Evolutionary conservation across 2,888 invertebrate species (phyloP), one percentile per base, ranked within the genome.

Genomic region (Agrotis clavis): DNA sequence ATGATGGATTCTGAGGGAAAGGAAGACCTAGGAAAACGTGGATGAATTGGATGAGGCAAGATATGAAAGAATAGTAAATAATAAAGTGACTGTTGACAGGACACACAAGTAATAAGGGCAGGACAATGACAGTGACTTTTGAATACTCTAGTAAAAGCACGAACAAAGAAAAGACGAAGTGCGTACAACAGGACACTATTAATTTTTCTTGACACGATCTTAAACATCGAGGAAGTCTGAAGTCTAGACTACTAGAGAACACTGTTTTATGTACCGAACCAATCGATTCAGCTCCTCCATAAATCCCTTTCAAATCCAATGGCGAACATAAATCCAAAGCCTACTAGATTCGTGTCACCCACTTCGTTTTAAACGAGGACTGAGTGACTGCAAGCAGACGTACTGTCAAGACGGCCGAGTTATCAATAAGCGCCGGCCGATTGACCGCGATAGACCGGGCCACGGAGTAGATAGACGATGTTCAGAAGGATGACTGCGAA

Each of bases 381-480:
- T 80, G 65, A 65, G 48, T 79, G 65, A 51, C 59, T 74, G 63
- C 74, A 67, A 59, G 67, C 54, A 67, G 83, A 73, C 73, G 57
- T 73, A 74, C 80, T 74, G 83, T 73, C 80, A 80, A 68, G 72
- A 48, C 76, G 75, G 54, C 75, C 84, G 82, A 82, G 77, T 82
- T 86, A 79, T 85, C 85, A 75, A 74, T 84, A 69, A 74, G 56
- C 80, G 64, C 70, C 80, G 83, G 65, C 81, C 81, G 81, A 65
- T 68, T 80, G 80, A 80, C 80, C 83, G 80, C 80, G 74, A 79
- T 80, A 56, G 25, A 48, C 25, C 2, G 25, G 50, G 14, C 1
- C 41, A 68, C n/a, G 48, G 16, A 45, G 45, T 41, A 48, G 41
- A 61, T 41, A 41, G 35, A 19, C 35, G n/a, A 35, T 14, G 14